Evolutionary conservation across 1,140 invertebrate species (phyloP), one percentile per base, ranked within the genome.

Genomic region (Sarcophaga bullata): DNA sequence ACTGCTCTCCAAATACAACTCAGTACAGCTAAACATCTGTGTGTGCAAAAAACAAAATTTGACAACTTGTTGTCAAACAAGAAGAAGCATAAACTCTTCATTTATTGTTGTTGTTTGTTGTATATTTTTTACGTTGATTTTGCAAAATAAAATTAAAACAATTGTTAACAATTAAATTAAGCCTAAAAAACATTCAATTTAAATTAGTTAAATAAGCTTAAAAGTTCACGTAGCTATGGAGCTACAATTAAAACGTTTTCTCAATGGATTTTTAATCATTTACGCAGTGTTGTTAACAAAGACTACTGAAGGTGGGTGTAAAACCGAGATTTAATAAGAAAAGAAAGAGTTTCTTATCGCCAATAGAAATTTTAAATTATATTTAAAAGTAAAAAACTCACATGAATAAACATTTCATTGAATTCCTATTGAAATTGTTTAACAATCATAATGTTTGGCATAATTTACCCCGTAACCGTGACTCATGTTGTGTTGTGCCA

Each of bases 301-400:
- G n/a, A 52, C 75, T 50, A 52, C 17, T 78, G 75, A 50, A 78
- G 75, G 75, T 78, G 75, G 75, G 75, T 78, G 75, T n/a, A 78
- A n/a, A n/a, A n/a, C n/a, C n/a, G n/a, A n/a, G n/a, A n/a, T n/a
- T n/a, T n/a, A n/a, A n/a, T n/a, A n/a, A n/a, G n/a, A n/a, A n/a
- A n/a, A n/a, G n/a, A n/a, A n/a, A n/a, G n/a, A n/a, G n/a, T n/a
- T n/a, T n/a, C n/a, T n/a, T n/a, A n/a, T n/a, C n/a, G n/a, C n/a
- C n/a, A n/a, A n/a, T n/a, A n/a, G n/a, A n/a, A n/a, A n/a, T n/a
- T n/a, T n/a, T n/a, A n/a, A n/a, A n/a, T n/a, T n/a, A n/a, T n/a
- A n/a, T n/a, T n/a, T n/a, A n/a, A n/a, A n/a, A n/a, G n/a, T n/a
- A n/a, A n/a, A n/a, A n/a, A n/a, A n/a, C n/a, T n/a, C n/a, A n/a